A percentile compares a stretch with the other conserved stretches of the same genome.
These are phyloP conservation scores for Elachura formosa DNA, from an alignment of 2,113 vertebrate genomes.

Conservation along the genomic window DNA sequence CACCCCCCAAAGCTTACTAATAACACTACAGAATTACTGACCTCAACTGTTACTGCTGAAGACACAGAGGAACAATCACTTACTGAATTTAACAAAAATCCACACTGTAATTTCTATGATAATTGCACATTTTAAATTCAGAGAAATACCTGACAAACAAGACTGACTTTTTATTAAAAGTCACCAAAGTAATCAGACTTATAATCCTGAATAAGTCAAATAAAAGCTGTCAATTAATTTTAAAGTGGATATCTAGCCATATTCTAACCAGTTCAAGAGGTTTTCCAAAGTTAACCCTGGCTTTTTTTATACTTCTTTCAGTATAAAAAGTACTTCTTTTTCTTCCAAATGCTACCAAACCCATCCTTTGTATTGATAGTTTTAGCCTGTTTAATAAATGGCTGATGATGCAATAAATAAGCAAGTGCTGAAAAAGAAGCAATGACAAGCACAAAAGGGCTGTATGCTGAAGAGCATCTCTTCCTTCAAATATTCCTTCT, in stretches of 20 bases:
- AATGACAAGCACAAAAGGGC: background rate
- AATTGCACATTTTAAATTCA: constrained; percentile 15
- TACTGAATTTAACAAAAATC: background rate
- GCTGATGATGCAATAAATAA: background rate
- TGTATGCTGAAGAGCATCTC: background rate
- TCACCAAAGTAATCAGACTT: constrained; percentile 1
- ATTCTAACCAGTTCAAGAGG: background rate
- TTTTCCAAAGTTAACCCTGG: background rate
- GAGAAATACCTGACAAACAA: constrained; percentile 9
- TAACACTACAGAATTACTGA: background rate
- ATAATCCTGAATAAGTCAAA: background rate
- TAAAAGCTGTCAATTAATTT: constrained; percentile 31
- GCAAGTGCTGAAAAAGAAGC: background rate
- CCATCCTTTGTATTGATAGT: background rate
- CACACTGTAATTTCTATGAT: background rate
- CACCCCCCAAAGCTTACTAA: background rate
- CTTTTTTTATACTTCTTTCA: background rate
- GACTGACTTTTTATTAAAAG: constrained; percentile 39
- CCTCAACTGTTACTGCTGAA: background rate
- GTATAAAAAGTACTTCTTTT: no score
- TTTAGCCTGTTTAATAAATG: background rate
- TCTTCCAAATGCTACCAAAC: background rate
- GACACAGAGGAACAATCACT: background rate
- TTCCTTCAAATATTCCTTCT: background rate
- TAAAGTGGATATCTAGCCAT: background rate